Evolutionary conservation across 2,113 vertebrate genomes (phyloP), one percentile per base, ranked within the genome.

Genomic region (Pomatorhinus ruficollis): DNA sequence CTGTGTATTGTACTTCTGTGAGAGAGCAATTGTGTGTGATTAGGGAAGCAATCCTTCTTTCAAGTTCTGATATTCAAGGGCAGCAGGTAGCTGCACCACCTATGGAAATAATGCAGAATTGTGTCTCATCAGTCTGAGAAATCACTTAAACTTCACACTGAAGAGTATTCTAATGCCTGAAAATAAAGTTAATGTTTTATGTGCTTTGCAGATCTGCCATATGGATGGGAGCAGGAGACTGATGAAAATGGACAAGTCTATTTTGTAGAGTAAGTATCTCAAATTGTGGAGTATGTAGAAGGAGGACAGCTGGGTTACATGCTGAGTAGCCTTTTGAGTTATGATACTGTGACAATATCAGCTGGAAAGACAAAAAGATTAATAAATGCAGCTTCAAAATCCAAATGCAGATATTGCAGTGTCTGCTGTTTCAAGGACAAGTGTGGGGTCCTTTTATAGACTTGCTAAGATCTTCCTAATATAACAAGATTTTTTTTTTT

Each of bases 171-270:
- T 37, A 61, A 27, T 77, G n/a, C 27, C 44, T 84, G 30, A 64
- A 80, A 66, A 47, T 90, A 4, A 54, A 57, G 9, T 40, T 22
- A 22, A 12, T 76, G 20, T 87, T 69, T 61, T 56, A 4, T 96
- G 28, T 97, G 35, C 97, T 97, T 97, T 89, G 83, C 97, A 99
- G 99, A 99, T 97, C 93, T 99, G 81, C 99, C 99, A 0, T 99
- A 99, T 64, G 99, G 99, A 52, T 99, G 99, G 99, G 99, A 99
- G 77, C 99, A 99, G 96, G 99, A 99, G 97, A 99, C 98, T 0
- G 99, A 99, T 96, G 99, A 98, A 93, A 99, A 99, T 3, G 99
- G 99, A 70, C 99, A 99, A 91, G 97, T 98, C 30, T 98, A 99
- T 98, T 99, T 99, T 97, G 99, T 99, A 19, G 99, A 99, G 99